phyloP scores from a whole-genome alignment of 2,113 vertebrate species.

The Mola mola region DNA sequence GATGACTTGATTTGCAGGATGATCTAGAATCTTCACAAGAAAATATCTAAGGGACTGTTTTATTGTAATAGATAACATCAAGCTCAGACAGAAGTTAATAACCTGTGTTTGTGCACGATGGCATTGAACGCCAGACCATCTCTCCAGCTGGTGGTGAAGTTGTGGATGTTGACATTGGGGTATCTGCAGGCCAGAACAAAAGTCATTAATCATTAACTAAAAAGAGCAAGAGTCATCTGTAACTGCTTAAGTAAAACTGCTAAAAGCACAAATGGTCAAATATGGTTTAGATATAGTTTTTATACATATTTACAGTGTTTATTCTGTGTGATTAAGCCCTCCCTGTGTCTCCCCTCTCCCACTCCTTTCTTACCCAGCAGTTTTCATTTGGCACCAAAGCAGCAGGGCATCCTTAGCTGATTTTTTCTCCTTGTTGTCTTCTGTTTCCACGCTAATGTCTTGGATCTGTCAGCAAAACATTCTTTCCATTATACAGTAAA shows the following conservation, averaged over 20 bases:
- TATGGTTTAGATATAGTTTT: no score
- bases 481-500: no score
- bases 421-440: slow-evolving; percentile 94
- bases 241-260: background rate
- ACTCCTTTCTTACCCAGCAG: slow-evolving; percentile 85
- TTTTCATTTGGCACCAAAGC: slow-evolving; percentile 98
- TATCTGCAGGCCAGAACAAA: slow-evolving; percentile 82
- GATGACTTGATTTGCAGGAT: background rate
- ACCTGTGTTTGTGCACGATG: slow-evolving; percentile 96
- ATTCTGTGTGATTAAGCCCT: background rate
- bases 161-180: slow-evolving; percentile 93
- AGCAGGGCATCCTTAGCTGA: slow-evolving; percentile 94
- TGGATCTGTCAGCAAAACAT: slow-evolving; percentile 84
- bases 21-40: background rate
- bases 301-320: background rate
- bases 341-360: background rate
- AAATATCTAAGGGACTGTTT: background rate
- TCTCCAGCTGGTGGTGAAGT: slow-evolving; percentile 96
- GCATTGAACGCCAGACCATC: slow-evolving; percentile 94
- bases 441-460: slow-evolving; percentile 95
- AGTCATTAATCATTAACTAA: slow-evolving; percentile 61
- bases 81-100: slow-evolving; percentile 55
- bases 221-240: slow-evolving; percentile 8
- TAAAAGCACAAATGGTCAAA: background rate
- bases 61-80: background rate